Percentiles rank a stretch among this genome's conserved stretches.
These are phyloP conservation scores for Proisotoma minuta DNA, from an alignment of 2,888 invertebrate genomes.

Conservation along the genomic window DNA sequence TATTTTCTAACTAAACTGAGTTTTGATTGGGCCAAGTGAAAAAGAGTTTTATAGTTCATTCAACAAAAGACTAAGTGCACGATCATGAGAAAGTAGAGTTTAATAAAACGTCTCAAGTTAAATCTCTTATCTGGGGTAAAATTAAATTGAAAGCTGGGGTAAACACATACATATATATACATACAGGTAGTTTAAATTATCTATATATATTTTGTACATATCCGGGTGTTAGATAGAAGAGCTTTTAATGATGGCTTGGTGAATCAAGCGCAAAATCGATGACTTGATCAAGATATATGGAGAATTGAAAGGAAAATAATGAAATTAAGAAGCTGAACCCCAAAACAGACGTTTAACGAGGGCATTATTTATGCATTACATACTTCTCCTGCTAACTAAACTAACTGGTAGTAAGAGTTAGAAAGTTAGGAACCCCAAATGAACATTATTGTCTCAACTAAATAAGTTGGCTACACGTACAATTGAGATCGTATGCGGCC, in stretches of 20 bases:
- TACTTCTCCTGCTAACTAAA: conserved; percentile 13
- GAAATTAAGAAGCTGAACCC: conserved; percentile 47
- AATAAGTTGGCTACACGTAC: neutral
- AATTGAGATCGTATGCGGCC: neutral
- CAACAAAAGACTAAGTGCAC: no score
- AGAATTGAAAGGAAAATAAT: conserved; percentile 46
- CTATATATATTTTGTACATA: no score
- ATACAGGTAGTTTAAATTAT: no score
- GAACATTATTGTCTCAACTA: conserved; percentile 1
- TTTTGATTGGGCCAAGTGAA: no score
- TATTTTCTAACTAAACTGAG: no score
- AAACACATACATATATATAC: no score
- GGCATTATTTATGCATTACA: conserved; percentile 47
- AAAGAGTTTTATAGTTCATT: no score
- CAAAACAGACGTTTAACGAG: conserved; percentile 46
- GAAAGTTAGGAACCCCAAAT: neutral
- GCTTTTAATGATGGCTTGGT: conserved; percentile 47
- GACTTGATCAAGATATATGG: conserved; percentile 48
- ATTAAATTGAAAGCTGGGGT: no score
- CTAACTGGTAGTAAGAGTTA: neutral
- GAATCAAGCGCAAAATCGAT: conserved; percentile 47
- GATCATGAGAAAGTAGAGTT: no score
- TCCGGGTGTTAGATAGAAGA: conserved; percentile 32
- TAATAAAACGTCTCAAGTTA: no score
- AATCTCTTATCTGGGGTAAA: no score